Evolutionary conservation across 2,113 vertebrate genomes (phyloP), one percentile per base, ranked within the genome.

Genomic region (Grantiella picta): DNA sequence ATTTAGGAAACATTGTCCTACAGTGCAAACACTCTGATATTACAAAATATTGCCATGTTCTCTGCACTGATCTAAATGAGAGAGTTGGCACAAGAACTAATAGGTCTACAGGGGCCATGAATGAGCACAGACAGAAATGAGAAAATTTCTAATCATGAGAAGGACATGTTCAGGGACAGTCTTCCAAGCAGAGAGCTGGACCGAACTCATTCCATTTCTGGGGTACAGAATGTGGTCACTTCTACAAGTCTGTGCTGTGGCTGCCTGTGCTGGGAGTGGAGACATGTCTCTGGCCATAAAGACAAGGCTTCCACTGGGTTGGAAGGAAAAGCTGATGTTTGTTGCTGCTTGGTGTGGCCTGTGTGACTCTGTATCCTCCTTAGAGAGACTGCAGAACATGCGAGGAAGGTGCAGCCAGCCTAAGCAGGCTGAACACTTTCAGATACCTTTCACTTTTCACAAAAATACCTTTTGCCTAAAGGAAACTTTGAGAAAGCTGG

Each of bases 1-100:
- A 90, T 90, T 93, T 94, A 92, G 86, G 64, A 94, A 95, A 78
- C 80, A n/a, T 73, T 92, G 80, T 93, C 56, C 80, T 94, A 85
- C 59, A 59, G 75, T 66, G 82, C 66, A 86, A 92, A 92, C 12
- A 13, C 56, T 77, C 68, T 86, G 64, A 78, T 90, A 92, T 86
- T 93, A 90, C 92, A 70, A 84, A 92, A 93, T 73, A 84, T 61
- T 66, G 60, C 83, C 80, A 18, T 83, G 80, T 96, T 95, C 92
- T 83, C 56, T 83, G 76, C 72, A 59, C 52, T 81, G 79, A 86
- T 63, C 76, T 93, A 83, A 90, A 84, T 86, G 71, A 95, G 60
- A 79, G 82, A 15, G 2, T 56, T 95, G 82, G 91, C 95, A 90
- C 60, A 54, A 86, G 91, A 89, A 31, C 86, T 93, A 91, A 94